phyloP scores from a whole-genome alignment of 2,113 vertebrate species.

The Scomber japonicus region DNA sequence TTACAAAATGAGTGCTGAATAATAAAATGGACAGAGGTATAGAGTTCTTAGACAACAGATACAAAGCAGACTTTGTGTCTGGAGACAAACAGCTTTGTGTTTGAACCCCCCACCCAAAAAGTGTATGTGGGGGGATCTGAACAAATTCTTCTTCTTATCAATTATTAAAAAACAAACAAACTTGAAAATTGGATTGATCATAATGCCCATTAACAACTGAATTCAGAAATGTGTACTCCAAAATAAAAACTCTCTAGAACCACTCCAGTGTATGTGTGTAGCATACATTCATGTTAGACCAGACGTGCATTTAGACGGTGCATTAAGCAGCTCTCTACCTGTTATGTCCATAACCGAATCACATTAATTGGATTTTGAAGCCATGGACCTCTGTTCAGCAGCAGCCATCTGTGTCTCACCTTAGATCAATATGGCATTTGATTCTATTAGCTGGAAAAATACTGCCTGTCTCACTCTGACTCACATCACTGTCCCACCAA shows the following conservation, averaged over 20 bases:
- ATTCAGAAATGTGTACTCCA: background rate
- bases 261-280: background rate
- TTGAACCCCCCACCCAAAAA: background rate
- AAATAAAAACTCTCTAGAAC: background rate
- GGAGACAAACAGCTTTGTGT: background rate
- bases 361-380: slow-evolving; percentile 54
- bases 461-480: slow-evolving; percentile 29
- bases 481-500: slow-evolving; percentile 26
- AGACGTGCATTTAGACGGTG: slow-evolving; percentile 13
- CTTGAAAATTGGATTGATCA: background rate
- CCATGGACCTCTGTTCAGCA: slow-evolving; percentile 43
- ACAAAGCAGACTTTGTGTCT: background rate
- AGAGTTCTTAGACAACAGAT: background rate
- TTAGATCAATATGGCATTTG: slow-evolving; percentile 57
- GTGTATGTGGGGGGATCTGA: background rate
- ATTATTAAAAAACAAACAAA: background rate
- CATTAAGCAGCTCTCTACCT: slow-evolving; percentile 52
- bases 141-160: background rate
- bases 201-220: background rate
- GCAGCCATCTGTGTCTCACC: slow-evolving; percentile 49
- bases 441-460: slow-evolving; percentile 63
- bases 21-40: background rate
- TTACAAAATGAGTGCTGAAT: background rate
- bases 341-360: slow-evolving; percentile 65
- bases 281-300: background rate